Evolutionary conservation across 2,113 vertebrate genomes (phyloP).

Genomic region (Narcine bancroftii): DNA sequence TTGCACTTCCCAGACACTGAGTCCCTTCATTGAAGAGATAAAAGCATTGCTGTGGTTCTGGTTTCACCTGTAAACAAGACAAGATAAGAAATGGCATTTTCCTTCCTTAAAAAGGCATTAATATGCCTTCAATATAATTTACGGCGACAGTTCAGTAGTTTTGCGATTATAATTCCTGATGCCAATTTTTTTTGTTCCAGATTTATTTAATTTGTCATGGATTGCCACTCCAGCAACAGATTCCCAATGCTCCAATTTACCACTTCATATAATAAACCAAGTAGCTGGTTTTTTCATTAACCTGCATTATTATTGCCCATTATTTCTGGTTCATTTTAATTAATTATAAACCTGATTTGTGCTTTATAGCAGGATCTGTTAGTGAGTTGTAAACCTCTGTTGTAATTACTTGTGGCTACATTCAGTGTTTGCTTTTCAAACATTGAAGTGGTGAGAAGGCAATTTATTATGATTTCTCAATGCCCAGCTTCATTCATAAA

Average conservation of each 20-base stretch:
- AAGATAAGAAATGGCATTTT: too few relatives aligned
- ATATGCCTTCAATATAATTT: too few relatives aligned
- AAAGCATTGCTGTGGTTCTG: too few relatives aligned
- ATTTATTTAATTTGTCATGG: too few relatives aligned
- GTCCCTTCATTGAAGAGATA: too few relatives aligned
- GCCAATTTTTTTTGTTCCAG: too few relatives aligned
- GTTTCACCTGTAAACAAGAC: too few relatives aligned
- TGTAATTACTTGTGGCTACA: background rate
- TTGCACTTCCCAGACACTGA: too few relatives aligned
- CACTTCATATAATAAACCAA: background rate
- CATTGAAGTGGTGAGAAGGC: background rate
- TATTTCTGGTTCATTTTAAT: background rate
- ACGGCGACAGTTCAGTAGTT: too few relatives aligned
- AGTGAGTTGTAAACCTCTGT: background rate
- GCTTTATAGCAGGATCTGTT: background rate
- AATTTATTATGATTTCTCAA: background rate
- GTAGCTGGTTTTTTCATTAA: background rate
- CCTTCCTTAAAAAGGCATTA: too few relatives aligned
- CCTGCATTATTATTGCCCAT: background rate
- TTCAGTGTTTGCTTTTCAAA: background rate
- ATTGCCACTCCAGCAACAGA: too few relatives aligned
- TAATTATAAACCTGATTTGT: background rate
- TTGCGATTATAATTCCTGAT: too few relatives aligned
- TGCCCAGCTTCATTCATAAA: background rate
- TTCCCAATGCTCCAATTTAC: background rate